Evolutionary conservation across 1,140 invertebrate genomes (phyloP).

Genomic region (Trachymyrmex cornetzi): DNA sequence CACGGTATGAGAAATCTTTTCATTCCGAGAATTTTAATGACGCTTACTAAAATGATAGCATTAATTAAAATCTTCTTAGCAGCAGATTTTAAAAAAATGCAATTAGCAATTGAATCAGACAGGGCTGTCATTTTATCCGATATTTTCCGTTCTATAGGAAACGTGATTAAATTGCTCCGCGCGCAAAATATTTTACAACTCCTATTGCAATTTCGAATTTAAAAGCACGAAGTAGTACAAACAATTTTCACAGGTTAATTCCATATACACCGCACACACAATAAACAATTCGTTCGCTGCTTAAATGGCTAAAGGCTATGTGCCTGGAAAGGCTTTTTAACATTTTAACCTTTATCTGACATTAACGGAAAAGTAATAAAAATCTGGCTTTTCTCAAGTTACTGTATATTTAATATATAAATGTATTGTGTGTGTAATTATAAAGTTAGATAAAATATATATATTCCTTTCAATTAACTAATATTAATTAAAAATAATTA

Average conservation of each 20-base stretch:
- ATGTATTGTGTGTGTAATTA: background rate
- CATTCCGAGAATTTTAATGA: background rate
- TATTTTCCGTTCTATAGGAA: background rate
- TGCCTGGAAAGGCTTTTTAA: background rate
- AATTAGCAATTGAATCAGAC: background rate
- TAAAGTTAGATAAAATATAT: background rate
- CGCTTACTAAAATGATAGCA: background rate
- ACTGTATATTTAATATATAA: background rate
- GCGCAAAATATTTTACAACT: background rate
- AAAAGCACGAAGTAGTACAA: background rate
- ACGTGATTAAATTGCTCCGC: constrained; percentile 3
- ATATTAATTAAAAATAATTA: background rate
- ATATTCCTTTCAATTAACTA: background rate
- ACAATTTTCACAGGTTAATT: constrained; percentile 17
- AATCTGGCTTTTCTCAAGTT: background rate
- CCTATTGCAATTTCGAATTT: background rate
- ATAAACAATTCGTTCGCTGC: background rate
- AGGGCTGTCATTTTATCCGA: background rate
- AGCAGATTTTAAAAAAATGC: background rate
- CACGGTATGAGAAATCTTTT: background rate
- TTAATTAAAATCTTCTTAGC: constrained; percentile 14
- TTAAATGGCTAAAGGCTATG: background rate
- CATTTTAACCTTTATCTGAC: background rate
- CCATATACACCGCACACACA: background rate
- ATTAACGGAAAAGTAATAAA: background rate